These are phyloP conservation scores for Ophiodon elongatus DNA, from an alignment of 2,113 vertebrate genomes.

Conservation along the genomic window DNA sequence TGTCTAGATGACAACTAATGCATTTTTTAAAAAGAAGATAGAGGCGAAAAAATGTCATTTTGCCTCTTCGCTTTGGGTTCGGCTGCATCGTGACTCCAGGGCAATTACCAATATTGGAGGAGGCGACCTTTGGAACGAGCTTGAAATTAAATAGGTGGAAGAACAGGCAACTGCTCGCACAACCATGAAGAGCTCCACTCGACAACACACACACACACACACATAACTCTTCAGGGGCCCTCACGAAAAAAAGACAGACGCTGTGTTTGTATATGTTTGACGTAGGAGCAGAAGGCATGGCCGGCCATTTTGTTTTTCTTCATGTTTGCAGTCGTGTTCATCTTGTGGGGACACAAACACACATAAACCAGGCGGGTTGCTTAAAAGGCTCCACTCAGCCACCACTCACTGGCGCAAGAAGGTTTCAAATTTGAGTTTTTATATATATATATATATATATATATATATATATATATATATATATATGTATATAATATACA, in stretches of 20 bases:
- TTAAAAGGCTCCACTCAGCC: background rate
- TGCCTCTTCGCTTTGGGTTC: constrained; percentile 8
- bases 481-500: background rate
- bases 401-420: background rate
- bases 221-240: background rate
- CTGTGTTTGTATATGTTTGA: background rate
- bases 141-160: constrained; percentile 16
- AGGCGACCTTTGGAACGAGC: constrained; percentile 44
- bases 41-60: constrained; percentile 25
- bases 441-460: background rate
- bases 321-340: constrained; percentile 10
- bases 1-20: constrained; percentile 2
- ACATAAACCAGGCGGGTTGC: background rate
- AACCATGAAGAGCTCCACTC: background rate
- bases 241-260: background rate
- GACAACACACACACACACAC: constrained; percentile 17
- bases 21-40: background rate
- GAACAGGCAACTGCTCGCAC: constrained; percentile 27
- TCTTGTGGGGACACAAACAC: background rate
- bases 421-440: background rate
- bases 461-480: too few species aligned
- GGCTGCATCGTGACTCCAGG: constrained; percentile 14
- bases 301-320: constrained; percentile 62
- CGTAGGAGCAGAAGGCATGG: constrained; percentile 1
- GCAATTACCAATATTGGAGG: constrained; percentile 48